A percentile compares a stretch with the other conserved stretches of the same genome.
These are phyloP conservation scores for Elmis aenea DNA, from an alignment of 2,888 invertebrate genomes.

Conservation along the genomic window DNA sequence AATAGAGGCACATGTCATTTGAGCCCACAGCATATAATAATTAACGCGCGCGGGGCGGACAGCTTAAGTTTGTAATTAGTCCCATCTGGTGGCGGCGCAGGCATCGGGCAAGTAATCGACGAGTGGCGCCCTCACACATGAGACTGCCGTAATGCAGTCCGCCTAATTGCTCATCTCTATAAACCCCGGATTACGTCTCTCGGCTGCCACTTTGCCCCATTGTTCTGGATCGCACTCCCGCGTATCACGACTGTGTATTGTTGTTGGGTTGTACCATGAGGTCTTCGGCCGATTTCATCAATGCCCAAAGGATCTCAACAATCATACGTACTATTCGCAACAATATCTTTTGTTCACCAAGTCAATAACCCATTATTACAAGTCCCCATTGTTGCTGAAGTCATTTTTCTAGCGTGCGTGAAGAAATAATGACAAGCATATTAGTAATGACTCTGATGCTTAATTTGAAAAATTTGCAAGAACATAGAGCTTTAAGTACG, in stretches of 20 bases:
- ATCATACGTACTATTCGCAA: not conserved
- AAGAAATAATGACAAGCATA: too few relatives aligned
- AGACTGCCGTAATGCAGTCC: slow-evolving; percentile 43
- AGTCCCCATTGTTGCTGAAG: too few relatives aligned
- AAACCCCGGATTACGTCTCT: slow-evolving; percentile 40
- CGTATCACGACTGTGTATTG: slow-evolving; percentile 49
- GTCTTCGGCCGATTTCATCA: slow-evolving; percentile 55
- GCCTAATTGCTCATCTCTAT: slow-evolving; percentile 45
- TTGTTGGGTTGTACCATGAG: slow-evolving; percentile 62
- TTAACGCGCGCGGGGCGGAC: slow-evolving; percentile 19
- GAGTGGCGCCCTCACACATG: slow-evolving; percentile 47
- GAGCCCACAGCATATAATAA: slow-evolving; percentile 20
- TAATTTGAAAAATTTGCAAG: too few relatives aligned
- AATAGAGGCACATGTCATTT: slow-evolving; percentile 18
- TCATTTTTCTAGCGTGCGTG: too few relatives aligned
- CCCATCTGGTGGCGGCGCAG: slow-evolving; percentile 46
- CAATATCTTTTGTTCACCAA: too few relatives aligned
- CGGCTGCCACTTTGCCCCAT: slow-evolving; percentile 16
- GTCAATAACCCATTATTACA: too few relatives aligned
- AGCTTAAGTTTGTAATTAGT: slow-evolving; percentile 49
- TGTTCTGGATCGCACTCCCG: slow-evolving; percentile 14
- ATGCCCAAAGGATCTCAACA: not conserved
- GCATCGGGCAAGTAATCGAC: slow-evolving; percentile 46
- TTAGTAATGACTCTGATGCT: too few relatives aligned
- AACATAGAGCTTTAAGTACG: too few relatives aligned